A percentile compares a stretch with the other conserved stretches of the same genome.
Conservation (phyloP, 2,888 invertebrate genomes). For the Osmoderma eremita region DNA sequence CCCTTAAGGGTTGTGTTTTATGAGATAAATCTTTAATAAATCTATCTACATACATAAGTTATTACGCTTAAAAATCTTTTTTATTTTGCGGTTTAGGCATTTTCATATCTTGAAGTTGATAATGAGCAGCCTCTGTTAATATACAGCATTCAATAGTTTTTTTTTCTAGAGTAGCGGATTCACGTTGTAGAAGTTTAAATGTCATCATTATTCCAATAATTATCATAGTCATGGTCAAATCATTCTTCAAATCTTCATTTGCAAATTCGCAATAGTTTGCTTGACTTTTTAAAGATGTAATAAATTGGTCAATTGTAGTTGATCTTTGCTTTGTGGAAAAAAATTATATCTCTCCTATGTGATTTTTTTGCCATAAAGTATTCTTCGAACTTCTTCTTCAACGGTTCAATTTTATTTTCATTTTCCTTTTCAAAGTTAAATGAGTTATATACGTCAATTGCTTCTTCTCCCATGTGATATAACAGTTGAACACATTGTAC, state of each 20-base stretch:
- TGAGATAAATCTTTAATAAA: too few relatives aligned
- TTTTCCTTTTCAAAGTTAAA: slow-evolving; percentile 36
- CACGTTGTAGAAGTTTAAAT: too few relatives aligned
- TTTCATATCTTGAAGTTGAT: too few relatives aligned
- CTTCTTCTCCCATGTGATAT: slow-evolving; percentile 46
- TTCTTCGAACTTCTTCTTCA: slow-evolving; percentile 26
- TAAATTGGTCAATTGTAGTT: not conserved
- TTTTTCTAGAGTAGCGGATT: too few relatives aligned
- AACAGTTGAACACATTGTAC: slow-evolving; percentile 44
- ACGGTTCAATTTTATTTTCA: slow-evolving; percentile 20
- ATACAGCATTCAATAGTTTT: too few relatives aligned
- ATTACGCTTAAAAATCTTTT: too few relatives aligned
- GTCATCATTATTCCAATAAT: too few relatives aligned
- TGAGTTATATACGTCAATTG: slow-evolving; percentile 42
- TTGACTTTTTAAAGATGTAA: slow-evolving; percentile 2
- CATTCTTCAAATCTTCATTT: not conserved
- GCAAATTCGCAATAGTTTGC: not conserved
- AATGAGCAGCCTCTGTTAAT: too few relatives aligned
- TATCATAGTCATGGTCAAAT: slow-evolving; percentile 1
- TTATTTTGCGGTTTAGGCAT: too few relatives aligned
- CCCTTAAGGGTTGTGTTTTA: too few relatives aligned
- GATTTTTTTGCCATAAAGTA: slow-evolving; percentile 15
- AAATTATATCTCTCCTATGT: slow-evolving; percentile 28
- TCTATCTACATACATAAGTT: too few relatives aligned
- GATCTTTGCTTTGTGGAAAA: not conserved